These are phyloP conservation scores for Drosophila fulvimacula DNA, from an alignment of 2,888 invertebrate genomes.

Conservation along the genomic window DNA sequence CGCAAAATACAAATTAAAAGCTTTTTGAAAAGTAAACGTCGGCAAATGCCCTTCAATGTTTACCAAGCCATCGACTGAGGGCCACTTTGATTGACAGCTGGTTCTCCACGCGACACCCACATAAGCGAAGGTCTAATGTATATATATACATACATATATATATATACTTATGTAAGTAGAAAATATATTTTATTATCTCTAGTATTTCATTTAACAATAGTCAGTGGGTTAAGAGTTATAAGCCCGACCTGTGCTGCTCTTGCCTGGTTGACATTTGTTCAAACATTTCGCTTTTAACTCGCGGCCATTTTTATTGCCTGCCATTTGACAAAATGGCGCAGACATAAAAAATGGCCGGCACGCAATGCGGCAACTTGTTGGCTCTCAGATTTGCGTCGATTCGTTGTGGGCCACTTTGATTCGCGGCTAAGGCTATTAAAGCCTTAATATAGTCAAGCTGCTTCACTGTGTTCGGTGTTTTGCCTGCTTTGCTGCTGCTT, in stretches of 20 bases:
- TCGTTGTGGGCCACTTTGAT: slow-evolving; percentile 34
- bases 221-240: slow-evolving; percentile 12
- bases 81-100: neutral
- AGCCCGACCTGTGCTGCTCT: slow-evolving; percentile 4
- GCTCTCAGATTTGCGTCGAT: slow-evolving; percentile 27
- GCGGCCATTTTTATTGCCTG: slow-evolving; percentile 51
- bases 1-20: slow-evolving; percentile 64
- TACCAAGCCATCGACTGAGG: slow-evolving; percentile 17
- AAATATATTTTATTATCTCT: neutral
- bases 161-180: too few relatives aligned
- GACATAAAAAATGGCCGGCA: slow-evolving; percentile 53
- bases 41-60: slow-evolving; percentile 15
- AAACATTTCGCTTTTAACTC: slow-evolving; percentile 33
- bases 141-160: neutral
- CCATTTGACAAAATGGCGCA: slow-evolving; percentile 58
- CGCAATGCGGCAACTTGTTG: slow-evolving; percentile 65
- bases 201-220: neutral
- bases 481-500: neutral
- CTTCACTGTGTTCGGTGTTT: neutral
- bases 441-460: slow-evolving; percentile 19
- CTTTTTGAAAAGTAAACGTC: slow-evolving; percentile 45
- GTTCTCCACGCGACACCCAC: neutral
- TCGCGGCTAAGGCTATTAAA: slow-evolving; percentile 53
- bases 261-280: slow-evolving; percentile 48
- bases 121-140: neutral